Conservation (phyloP, 64 coral and sea anemone species). For the Pocillopora damicornis region DNA sequence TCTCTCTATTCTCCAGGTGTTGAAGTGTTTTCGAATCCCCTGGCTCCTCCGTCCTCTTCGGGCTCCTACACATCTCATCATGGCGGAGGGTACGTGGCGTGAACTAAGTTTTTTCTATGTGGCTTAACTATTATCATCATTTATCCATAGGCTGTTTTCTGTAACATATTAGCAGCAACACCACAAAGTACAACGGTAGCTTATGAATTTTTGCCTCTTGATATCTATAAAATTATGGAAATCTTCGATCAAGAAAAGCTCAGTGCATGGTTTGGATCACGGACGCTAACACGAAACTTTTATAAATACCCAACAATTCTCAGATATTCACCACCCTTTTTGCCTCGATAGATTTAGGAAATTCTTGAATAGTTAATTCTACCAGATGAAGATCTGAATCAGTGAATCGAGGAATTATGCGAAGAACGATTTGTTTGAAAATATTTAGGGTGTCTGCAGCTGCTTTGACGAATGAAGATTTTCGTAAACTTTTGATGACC, state of each 20-base stretch:
- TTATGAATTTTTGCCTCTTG: too few species aligned
- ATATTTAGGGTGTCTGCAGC: conserved; percentile 4
- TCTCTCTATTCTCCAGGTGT: conserved; percentile 17
- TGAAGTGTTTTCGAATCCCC: conserved; percentile 82
- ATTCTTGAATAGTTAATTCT: too few species aligned
- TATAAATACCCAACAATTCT: too few species aligned
- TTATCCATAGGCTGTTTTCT: neutral
- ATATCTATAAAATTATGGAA: too few species aligned
- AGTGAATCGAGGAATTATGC: neutral
- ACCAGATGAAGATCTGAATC: too few species aligned
- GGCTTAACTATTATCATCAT: neutral
- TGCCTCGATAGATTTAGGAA: too few species aligned
- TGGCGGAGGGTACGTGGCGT: conserved; percentile 35
- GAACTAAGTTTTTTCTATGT: neutral
- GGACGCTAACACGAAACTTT: too few species aligned
- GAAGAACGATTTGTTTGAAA: neutral
- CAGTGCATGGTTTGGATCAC: too few species aligned
- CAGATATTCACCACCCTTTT: too few species aligned
- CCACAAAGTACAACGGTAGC: too few species aligned
- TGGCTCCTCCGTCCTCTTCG: conserved; percentile 84
- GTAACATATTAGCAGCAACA: too few species aligned
- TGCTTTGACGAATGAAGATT: conserved; percentile 82
- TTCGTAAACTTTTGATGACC: conserved; percentile 91
- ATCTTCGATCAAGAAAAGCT: too few species aligned
- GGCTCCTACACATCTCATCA: conserved; percentile 28